A percentile compares a stretch with the other conserved stretches of the same genome.
phyloP scores from a whole-genome alignment of 1,140 invertebrate genomes.

The Octopus bimaculoides region DNA sequence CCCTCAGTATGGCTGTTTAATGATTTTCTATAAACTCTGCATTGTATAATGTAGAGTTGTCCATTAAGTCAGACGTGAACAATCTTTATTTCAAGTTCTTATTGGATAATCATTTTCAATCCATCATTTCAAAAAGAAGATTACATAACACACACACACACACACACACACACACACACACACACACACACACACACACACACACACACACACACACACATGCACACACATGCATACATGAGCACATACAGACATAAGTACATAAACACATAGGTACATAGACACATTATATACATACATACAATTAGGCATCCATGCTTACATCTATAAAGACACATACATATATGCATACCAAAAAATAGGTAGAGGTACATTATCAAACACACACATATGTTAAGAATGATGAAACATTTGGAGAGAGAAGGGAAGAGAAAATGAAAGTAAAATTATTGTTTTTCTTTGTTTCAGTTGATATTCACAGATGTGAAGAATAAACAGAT shows the following conservation, averaged over 20 bases:
- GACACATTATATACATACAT: background rate
- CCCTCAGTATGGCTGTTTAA: no score
- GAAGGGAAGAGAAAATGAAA: no score
- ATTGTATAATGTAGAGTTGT: no score
- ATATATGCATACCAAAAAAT: background rate
- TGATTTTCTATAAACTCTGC: no score
- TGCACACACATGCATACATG: background rate
- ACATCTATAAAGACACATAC: background rate
- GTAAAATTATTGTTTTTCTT: background rate
- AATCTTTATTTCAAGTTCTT: no score
- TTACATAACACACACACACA: no score
- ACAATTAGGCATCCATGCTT: background rate
- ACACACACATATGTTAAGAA: no score
- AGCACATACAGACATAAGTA: background rate
- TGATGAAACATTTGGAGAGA: no score
- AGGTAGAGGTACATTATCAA: no score
- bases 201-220: background rate
- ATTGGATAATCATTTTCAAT: no score
- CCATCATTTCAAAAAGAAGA: no score
- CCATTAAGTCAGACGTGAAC: no score
- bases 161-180: background rate
- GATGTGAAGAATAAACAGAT: slow-evolving; percentile 9
- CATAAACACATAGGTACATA: background rate
- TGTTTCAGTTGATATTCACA: slow-evolving; percentile 7
- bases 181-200: background rate